phyloP scores from a whole-genome alignment of 1,140 invertebrate genomes.

The Cydia pomonella region DNA sequence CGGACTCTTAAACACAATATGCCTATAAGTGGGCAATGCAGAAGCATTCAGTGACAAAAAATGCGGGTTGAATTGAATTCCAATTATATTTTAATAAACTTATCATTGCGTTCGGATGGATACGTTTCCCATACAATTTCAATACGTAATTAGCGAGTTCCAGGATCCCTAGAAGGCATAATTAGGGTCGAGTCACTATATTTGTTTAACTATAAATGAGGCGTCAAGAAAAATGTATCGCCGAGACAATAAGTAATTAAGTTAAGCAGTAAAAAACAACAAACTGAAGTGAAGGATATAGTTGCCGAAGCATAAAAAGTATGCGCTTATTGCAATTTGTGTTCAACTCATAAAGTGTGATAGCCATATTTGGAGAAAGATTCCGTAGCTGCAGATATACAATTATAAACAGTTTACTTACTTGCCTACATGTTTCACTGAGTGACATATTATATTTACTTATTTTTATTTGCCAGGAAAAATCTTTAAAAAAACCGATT shows the following conservation, averaged over 20 bases:
- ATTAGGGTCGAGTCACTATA: neutral
- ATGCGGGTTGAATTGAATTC: neutral
- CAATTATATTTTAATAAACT: neutral
- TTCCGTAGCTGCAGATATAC: neutral
- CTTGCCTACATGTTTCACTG: no score
- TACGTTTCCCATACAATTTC: neutral
- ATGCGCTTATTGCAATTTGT: neutral
- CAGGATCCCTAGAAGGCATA: neutral
- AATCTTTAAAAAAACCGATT: no score
- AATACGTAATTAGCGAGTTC: constrained; percentile 1
- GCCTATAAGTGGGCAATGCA: neutral
- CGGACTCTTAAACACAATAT: no score
- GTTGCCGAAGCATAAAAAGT: constrained; percentile 10
- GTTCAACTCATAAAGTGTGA: neutral
- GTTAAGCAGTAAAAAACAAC: constrained; percentile 16
- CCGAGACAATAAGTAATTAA: neutral
- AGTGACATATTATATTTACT: no score
- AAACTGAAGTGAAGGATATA: neutral
- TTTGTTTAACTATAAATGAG: neutral
- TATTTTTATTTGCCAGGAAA: no score
- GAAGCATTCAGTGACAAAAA: neutral
- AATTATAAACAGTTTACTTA: no score
- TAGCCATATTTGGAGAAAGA: neutral
- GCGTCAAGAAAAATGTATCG: constrained; percentile 3
- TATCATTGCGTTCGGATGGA: neutral